Evolutionary conservation across 2,888 invertebrate genomes (phyloP).

Genomic region (Atherix ibis): DNA sequence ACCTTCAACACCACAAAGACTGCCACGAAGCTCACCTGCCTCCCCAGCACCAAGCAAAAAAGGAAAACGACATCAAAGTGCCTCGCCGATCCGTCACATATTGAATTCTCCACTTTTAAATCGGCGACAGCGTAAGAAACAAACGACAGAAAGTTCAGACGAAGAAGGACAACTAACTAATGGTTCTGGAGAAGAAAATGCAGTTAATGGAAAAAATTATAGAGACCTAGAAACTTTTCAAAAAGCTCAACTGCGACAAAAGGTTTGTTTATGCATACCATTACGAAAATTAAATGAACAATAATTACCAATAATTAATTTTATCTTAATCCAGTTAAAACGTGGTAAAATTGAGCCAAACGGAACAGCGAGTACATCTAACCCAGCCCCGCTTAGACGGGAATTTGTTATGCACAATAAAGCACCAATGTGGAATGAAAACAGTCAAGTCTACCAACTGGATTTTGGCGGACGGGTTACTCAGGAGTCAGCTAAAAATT

Average conservation of each 20-base stretch:
- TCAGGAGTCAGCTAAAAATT: conserved; percentile 98
- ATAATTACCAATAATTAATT: neutral
- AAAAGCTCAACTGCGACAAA: conserved; percentile 78
- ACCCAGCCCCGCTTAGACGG: conserved; percentile 40
- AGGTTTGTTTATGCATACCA: conserved; percentile 44
- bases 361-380: conserved; percentile 28
- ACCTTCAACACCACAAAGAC: conserved; percentile 38
- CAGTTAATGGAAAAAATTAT: conserved; percentile 55
- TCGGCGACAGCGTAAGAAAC: conserved; percentile 56
- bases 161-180: conserved; percentile 48
- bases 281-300: too few species aligned
- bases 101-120: conserved; percentile 73
- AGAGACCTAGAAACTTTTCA: conserved; percentile 81
- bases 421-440: conserved; percentile 96
- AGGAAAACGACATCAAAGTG: conserved; percentile 57
- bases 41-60: conserved; percentile 58
- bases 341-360: conserved; percentile 46
- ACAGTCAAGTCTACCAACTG: conserved; percentile 95
- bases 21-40: conserved; percentile 61
- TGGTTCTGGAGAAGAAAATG: conserved; percentile 39
- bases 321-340: conserved; percentile 50
- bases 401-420: conserved; percentile 97
- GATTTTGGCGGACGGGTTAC: conserved; percentile 99
- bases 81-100: conserved; percentile 65
- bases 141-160: conserved; percentile 65